Evolutionary conservation across 1,140 invertebrate genomes (phyloP).

Genomic region (Cyclina sinensis): DNA sequence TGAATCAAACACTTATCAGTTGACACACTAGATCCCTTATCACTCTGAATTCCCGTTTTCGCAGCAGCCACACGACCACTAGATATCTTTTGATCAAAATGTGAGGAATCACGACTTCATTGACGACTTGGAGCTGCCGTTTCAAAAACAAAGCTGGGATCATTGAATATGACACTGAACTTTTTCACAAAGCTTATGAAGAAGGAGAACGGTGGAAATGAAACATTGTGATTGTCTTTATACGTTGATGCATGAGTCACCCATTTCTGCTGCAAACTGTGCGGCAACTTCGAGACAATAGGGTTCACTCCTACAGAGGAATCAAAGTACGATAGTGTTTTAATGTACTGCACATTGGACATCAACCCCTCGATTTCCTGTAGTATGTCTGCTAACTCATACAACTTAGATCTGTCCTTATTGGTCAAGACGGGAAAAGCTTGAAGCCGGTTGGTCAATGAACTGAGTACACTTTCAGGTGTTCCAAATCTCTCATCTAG

Average conservation of each 20-base stretch:
- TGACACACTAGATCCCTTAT: slow-evolving; percentile 27
- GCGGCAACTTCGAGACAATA: slow-evolving; percentile 65
- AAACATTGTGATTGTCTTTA: slow-evolving; percentile 51
- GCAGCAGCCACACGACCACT: slow-evolving; percentile 29
- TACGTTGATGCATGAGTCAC: slow-evolving; percentile 53
- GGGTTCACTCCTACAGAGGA: slow-evolving; percentile 65
- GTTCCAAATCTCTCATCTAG: slow-evolving; percentile 64
- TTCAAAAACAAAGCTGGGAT: slow-evolving; percentile 55
- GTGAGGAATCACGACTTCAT: not conserved
- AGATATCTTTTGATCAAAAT: not conserved
- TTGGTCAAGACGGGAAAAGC: slow-evolving; percentile 31
- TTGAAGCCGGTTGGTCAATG: slow-evolving; percentile 45
- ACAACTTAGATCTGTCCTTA: slow-evolving; percentile 36
- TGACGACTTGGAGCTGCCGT: not conserved
- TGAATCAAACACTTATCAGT: slow-evolving; percentile 37
- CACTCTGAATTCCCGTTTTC: slow-evolving; percentile 40
- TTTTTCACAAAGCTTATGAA: slow-evolving; percentile 53
- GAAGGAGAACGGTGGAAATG: slow-evolving; percentile 60
- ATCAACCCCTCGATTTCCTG: slow-evolving; percentile 58
- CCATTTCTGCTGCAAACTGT: slow-evolving; percentile 70
- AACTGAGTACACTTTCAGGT: slow-evolving; percentile 49
- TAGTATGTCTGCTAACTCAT: slow-evolving; percentile 56
- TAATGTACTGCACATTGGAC: not conserved
- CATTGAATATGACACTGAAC: slow-evolving; percentile 52
- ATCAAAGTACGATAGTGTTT: slow-evolving; percentile 66